Base-by-base conservation (phyloP, 2,113 vertebrate species). In the Otus sunia region DNA sequence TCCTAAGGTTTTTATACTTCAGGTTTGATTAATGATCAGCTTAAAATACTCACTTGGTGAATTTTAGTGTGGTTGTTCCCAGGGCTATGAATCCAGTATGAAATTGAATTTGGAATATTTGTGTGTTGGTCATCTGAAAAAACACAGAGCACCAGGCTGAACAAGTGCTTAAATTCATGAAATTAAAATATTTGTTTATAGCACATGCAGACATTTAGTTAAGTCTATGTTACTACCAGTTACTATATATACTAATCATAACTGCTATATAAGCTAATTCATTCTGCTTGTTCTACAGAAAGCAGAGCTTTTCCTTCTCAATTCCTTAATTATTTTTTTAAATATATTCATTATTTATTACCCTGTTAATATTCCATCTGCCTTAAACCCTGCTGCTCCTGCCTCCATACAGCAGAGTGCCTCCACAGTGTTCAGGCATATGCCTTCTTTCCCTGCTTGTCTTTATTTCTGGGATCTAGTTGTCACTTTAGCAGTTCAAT, bases 51-150 rank as follows among this genome's bases (percentile, higher is more conserved):
- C 97, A 99, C 99, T 99, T 99, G 96, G 99, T 99, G 92, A 99
- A 99, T 96, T 99, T 99, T 91, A 99, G 97, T 60, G 98, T 96
- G 17, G 99, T 99, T 89, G 98, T 99, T 88, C 99, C 99, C 86
- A 99, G 98, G 77, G 98, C 97, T 95, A 99, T 99, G 96, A 99
- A 99, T 96, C 99, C 99, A 89, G 99, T 99, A 81, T 99, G 99
- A 96, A 99, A 99, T 82, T 99, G 99, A 96, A 99, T 99, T 98
- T 99, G 99, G 95, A 99, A 99, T 97, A 99, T 99, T 97, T 99
- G 99, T 27, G 99, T 99, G 98, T 99, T 99, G 94, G 99, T 99
- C 97, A 99, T 99, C 99, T 99, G 93, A 86, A 97, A 90, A 85
- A 25, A 87, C 30, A 55, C 12, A 75, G 41, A 91, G 22, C 52